Base-by-base conservation (phyloP, 2,113 vertebrate species). In the Erythrolamprus reginae region DNA sequence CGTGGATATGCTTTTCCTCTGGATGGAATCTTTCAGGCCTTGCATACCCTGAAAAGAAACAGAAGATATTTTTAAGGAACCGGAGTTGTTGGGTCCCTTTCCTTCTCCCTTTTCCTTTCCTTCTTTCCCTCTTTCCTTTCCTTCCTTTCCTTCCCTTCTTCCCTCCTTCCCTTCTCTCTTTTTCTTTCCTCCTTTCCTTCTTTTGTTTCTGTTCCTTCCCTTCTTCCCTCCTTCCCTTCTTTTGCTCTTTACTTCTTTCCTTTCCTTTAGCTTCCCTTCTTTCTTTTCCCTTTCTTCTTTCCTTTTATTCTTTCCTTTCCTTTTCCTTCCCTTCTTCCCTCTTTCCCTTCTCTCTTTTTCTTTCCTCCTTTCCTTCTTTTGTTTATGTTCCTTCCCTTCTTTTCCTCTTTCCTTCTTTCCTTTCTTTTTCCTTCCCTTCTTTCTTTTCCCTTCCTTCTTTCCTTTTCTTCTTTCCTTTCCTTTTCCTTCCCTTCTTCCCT, bases 161-260 rank as follows among this genome's bases (percentile, higher is more conserved):
- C 10, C 56, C 12, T n/a, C 12, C 28, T 3, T 13, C 13, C 28
- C 3, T 5, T 13, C 12, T 12, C 5, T n/a, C 28, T 4, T 61
- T 61, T 1, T 24, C 10, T 12, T 3, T 0, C n/a, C 26, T 10
- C 4, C 10, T 10, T 28, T 61, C 0, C 58, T 4, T 45, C 24
- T n/a, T 3, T 10, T 9, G 1, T 12, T 4, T 9, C 45, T 0
- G 3, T 5, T n/a, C 4, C 58, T 2, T 5, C 10, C 53, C 8
- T 56, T 3, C 23, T 21, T n/a, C 50, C 48, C 65, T 21, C 55
- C 4, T 65, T 28, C 13, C 28, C 0, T 65, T 50, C 12, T n/a
- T 10, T 45, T n/a, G n/a, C 45, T 45, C 24, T n/a, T 3, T 10
- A 3, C 4, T 4, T 9, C 45, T 10, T 5, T n/a, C 4, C 58